Evolutionary conservation across 2,888 invertebrate species (phyloP).

Genomic region (Agonum fuliginosum): DNA sequence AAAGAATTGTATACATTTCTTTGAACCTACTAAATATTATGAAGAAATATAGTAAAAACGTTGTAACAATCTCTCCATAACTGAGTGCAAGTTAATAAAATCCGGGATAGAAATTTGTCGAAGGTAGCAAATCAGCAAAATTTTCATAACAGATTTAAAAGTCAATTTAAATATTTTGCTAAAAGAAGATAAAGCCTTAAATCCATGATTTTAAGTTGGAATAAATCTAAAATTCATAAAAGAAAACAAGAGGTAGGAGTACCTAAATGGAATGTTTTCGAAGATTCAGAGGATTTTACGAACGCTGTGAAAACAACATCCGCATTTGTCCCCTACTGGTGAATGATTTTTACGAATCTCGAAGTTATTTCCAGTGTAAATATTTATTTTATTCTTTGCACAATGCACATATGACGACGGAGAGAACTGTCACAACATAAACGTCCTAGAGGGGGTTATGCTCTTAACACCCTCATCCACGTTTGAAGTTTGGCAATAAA

Average conservation of each 20-base stretch:
- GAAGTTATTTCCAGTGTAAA: constrained; percentile 55
- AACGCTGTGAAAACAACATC: constrained; percentile 34
- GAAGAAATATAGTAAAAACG: too few species aligned
- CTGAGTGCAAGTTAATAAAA: too few species aligned
- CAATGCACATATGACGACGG: constrained; percentile 31
- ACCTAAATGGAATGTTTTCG: constrained; percentile 46
- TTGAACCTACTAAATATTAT: too few species aligned
- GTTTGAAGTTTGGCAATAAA: too few species aligned
- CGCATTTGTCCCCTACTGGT: constrained; percentile 21
- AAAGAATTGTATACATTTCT: too few species aligned
- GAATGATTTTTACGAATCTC: constrained; percentile 45
- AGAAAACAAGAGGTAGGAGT: constrained; percentile 46
- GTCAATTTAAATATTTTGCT: constrained; percentile 26
- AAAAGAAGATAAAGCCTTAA: constrained; percentile 30
- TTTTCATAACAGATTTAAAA: constrained; percentile 14
- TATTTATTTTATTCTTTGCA: constrained; percentile 59
- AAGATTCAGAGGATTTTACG: constrained; percentile 43
- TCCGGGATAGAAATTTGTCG: neutral
- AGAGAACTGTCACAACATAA: too few species aligned
- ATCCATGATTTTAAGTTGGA: constrained; percentile 41
- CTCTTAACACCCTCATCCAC: too few species aligned
- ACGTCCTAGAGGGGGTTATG: too few species aligned
- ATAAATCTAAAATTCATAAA: constrained; percentile 48
- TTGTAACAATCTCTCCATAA: too few species aligned
- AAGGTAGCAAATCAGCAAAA: constrained; percentile 8